Percentiles rank a stretch among this genome's conserved stretches.
Evolutionary conservation across 2,888 invertebrate genomes (phyloP).

Genomic region (Eurytoma adleriae): DNA sequence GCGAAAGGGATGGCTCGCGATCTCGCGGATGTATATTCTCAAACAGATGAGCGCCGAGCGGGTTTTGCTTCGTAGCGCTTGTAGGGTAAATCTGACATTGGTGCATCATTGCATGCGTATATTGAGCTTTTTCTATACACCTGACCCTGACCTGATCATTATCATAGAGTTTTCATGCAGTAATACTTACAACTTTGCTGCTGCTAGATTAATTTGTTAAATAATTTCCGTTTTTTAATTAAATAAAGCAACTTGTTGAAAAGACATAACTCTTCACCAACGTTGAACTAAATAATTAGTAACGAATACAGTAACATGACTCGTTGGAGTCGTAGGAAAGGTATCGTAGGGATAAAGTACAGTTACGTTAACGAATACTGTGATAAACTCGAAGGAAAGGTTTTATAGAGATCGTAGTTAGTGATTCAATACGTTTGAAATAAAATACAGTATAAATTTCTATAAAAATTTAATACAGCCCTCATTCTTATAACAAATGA

Average conservation of each 20-base stretch:
- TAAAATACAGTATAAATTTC: constrained; percentile 1
- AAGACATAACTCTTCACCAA: no score
- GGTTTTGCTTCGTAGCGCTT: neutral
- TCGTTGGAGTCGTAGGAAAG: no score
- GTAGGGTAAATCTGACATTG: no score
- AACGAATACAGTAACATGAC: no score
- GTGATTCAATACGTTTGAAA: neutral
- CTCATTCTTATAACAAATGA: constrained; percentile 14
- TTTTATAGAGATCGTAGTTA: neutral
- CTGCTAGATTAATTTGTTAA: neutral
- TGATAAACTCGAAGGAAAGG: no score
- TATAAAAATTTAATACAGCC: constrained; percentile 47
- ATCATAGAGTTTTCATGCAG: neutral
- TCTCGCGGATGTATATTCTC: neutral
- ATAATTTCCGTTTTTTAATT: no score
- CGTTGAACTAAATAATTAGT: no score
- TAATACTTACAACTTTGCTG: neutral
- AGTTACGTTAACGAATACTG: no score
- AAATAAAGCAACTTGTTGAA: no score
- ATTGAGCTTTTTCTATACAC: no score
- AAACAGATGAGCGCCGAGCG: constrained; percentile 44
- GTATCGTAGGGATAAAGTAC: no score
- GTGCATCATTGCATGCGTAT: no score
- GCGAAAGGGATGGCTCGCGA: neutral
- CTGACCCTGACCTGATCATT: neutral